Percentiles rank a stretch among this genome's conserved stretches.
phyloP scores from a whole-genome alignment of 2,797 vertebrate species.

The Karalla daura region DNA sequence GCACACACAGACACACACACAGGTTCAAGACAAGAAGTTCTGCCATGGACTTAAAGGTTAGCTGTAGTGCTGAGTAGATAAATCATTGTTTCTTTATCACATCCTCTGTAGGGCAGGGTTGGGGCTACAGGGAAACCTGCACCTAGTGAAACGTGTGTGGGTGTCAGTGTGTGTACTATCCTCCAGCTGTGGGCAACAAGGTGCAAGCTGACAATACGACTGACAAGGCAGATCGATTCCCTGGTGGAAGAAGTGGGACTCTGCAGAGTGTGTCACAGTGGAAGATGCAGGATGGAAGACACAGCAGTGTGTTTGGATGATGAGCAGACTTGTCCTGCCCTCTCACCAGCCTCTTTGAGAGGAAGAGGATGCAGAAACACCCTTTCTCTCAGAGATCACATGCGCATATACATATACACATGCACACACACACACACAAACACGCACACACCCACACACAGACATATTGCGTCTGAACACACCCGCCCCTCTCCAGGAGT shows the following conservation, averaged over 20 bases:
- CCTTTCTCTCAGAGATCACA: constrained; percentile 57
- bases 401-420: constrained; percentile 41
- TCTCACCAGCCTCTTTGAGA: constrained; percentile 68
- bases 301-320: constrained; percentile 43
- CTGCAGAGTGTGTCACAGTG: constrained; percentile 46
- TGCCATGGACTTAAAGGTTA: constrained; percentile 56
- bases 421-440: constrained; percentile 38
- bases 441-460: constrained; percentile 41
- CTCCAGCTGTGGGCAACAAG: constrained; percentile 52
- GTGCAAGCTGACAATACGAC: constrained; percentile 59
- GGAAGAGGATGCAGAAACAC: constrained; percentile 41
- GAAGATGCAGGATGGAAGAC: constrained; percentile 27
- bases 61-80: constrained; percentile 58
- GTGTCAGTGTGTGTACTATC: constrained; percentile 62
- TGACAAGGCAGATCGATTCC: constrained; percentile 50
- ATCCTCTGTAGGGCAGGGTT: constrained; percentile 46
- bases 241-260: constrained; percentile 42
- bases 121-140: constrained; percentile 63
- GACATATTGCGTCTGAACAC: no score
- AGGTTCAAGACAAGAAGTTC: constrained; percentile 25
- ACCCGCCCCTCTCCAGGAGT: constrained; percentile 55
- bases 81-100: constrained; percentile 63
- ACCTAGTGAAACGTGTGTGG: constrained; percentile 55
- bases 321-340: constrained; percentile 51
- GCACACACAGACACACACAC: constrained; percentile 36